Evolutionary conservation across 2,797 vertebrate species (phyloP).

Genomic region (Catostomus latipinnis): DNA sequence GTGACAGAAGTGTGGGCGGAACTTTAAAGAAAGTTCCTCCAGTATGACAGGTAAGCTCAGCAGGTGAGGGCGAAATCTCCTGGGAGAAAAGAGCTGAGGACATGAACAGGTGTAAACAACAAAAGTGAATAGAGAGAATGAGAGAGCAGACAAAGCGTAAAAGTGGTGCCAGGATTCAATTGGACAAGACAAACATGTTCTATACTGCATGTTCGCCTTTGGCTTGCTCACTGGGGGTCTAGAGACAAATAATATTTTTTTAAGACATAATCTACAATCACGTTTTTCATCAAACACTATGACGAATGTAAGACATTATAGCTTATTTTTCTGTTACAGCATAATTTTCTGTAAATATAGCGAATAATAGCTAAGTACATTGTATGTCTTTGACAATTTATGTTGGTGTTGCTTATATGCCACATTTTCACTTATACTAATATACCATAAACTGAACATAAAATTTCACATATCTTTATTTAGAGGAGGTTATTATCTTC

Average conservation of each 20-base stretch:
- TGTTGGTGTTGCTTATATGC: too few relatives aligned
- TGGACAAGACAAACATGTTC: not conserved
- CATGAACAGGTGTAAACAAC: conserved; percentile 28
- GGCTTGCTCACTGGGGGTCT: not conserved
- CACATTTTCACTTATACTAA: too few relatives aligned
- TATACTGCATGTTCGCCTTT: not conserved
- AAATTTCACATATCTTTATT: too few relatives aligned
- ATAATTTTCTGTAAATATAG: too few relatives aligned
- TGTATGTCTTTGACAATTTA: too few relatives aligned
- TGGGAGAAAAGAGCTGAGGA: conserved; percentile 48
- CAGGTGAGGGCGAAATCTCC: conserved; percentile 50
- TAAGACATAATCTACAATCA: conserved; percentile 75
- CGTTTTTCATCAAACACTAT: not conserved
- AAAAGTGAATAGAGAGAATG: conserved; percentile 9
- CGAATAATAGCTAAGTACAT: too few relatives aligned
- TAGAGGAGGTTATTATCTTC: too few relatives aligned
- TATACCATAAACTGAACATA: too few relatives aligned
- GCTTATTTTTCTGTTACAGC: too few relatives aligned
- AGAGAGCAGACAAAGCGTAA: not conserved
- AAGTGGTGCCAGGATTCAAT: not conserved
- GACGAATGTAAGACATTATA: too few relatives aligned
- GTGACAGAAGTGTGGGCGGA: conserved; percentile 28
- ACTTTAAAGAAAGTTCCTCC: not conserved
- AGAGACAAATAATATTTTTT: conserved; percentile 29
- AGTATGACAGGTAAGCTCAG: conserved; percentile 19